These are phyloP conservation scores for Zaprionus davidi DNA, from an alignment of 1,140 invertebrate species.

Conservation along the genomic window DNA sequence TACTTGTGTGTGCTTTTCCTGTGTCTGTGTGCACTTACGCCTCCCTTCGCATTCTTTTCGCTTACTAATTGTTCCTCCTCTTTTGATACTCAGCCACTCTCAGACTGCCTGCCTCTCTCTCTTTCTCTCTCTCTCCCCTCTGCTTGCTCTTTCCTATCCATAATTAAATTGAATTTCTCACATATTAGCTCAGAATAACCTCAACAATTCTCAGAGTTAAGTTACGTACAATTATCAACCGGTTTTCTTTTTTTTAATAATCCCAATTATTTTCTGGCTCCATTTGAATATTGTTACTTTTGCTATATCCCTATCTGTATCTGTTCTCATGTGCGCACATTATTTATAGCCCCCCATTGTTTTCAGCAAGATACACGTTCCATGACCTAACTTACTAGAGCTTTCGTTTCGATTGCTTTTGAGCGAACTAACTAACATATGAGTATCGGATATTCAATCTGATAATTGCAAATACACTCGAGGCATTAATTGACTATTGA, in stretches of 20 bases:
- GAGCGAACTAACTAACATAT: conserved; percentile 7
- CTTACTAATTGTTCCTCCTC: conserved; percentile 64
- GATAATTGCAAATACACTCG: neutral
- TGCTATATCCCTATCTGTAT: neutral
- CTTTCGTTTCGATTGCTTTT: conserved; percentile 2
- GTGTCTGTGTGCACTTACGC: conserved; percentile 27
- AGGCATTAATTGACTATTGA: too few species aligned
- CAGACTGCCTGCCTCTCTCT: neutral
- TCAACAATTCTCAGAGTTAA: neutral
- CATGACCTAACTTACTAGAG: conserved; percentile 74
- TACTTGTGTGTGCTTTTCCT: conserved; percentile 5
- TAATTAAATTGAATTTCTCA: conserved; percentile 26
- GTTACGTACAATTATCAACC: conserved; percentile 60
- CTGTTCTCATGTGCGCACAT: conserved; percentile 42
- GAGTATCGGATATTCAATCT: neutral
- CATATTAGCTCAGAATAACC: conserved; percentile 1
- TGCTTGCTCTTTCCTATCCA: neutral
- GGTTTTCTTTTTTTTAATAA: conserved; percentile 59
- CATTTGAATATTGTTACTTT: conserved; percentile 29
- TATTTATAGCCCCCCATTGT: conserved; percentile 67
- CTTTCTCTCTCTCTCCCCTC: conserved; percentile 24
- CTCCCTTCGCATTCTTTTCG: conserved; percentile 70
- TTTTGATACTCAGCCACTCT: conserved; percentile 1
- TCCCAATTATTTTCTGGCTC: conserved; percentile 46
- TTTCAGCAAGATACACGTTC: conserved; percentile 31